Base-by-base conservation (phyloP, 2,888 invertebrate species). In the Sphecodes monilicornis region DNA sequence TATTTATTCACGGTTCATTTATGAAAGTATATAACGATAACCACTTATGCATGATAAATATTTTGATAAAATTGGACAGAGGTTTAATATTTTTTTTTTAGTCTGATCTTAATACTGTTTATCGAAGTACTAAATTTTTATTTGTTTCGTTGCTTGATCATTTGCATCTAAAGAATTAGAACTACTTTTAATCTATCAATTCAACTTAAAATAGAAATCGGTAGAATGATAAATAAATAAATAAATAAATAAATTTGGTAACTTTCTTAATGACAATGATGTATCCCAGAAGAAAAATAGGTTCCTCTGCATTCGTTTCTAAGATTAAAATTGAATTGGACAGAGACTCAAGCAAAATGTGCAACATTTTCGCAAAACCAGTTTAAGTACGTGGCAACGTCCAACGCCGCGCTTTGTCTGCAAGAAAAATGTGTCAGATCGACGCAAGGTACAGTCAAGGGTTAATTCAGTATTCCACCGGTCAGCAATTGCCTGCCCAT, bases 391-490 rank as follows among this genome's bases (percentile, higher is more conserved):
- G 5, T 22, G 50, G 22, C 50, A 22, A 22, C 50, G 50, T 6
- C 5, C 46, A 46, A 22, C 46, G 16, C 6, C 50, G 3, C 4
- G 57, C 26, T 13, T 5, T 13, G 57, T 26, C 26, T 13, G 5
- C 57, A 26, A 26, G 57, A 57, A 29, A 60, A 60, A 60, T 60
- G 60, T 60, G 60, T 60, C 60, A 60, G 29, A 29, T 60, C 29
- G 60, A 16, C 16, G 60, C 26, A 13, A 16, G 16, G 16, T 5
- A 13, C 29, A 29, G 60, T 29, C 16, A 16, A 29, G 29, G 60
- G 60, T 66, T 66, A 66, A 66, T 66, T 36, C 64, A 1, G 32
- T 36, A 36, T 36, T 66, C 64, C 32, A 10, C 2, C 36, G 64
- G 22, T 36, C 64, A 32, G 66, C 36, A 11, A 68, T 39, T 68